Percentiles rank a stretch among this genome's conserved stretches.
Evolutionary conservation across 1,140 invertebrate species (phyloP).

Genomic region (Apis florea): DNA sequence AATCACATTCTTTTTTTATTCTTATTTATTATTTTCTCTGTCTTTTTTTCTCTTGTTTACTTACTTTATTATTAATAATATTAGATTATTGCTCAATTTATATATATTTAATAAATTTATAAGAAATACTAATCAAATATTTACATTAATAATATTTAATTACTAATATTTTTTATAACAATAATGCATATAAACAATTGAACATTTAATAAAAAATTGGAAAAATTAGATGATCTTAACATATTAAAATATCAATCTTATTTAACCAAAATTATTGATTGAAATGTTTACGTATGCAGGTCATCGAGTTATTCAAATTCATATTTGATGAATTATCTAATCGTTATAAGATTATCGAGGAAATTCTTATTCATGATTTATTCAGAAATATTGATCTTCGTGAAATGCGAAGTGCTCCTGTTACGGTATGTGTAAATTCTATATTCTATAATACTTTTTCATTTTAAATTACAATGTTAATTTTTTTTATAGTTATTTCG

Average conservation of each 20-base stretch:
- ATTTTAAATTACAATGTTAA: background rate
- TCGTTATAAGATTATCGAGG: constrained; percentile 86
- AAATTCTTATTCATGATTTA: constrained; percentile 89
- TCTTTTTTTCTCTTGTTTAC: background rate
- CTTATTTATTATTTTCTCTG: background rate
- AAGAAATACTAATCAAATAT: background rate
- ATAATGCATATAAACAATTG: background rate
- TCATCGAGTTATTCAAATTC: constrained; percentile 88
- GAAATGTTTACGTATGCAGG: constrained; percentile 77
- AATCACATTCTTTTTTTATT: constrained; percentile 25
- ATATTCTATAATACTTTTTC: too few species aligned
- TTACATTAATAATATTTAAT: background rate
- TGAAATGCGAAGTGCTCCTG: constrained; percentile 86
- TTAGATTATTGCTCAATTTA: background rate
- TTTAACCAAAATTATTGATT: constrained; percentile 1
- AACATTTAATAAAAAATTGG: background rate
- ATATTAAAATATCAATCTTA: background rate
- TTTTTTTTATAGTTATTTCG: constrained; percentile 76
- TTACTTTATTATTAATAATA: background rate
- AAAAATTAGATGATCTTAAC: too few species aligned
- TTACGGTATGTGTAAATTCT: constrained; percentile 76
- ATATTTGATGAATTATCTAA: constrained; percentile 88
- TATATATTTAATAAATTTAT: background rate
- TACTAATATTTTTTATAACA: too few species aligned
- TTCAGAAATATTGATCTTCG: constrained; percentile 93